Evolutionary conservation across 2,113 vertebrate genomes (phyloP).

Genomic region (Reinhardtius hippoglossoides): DNA sequence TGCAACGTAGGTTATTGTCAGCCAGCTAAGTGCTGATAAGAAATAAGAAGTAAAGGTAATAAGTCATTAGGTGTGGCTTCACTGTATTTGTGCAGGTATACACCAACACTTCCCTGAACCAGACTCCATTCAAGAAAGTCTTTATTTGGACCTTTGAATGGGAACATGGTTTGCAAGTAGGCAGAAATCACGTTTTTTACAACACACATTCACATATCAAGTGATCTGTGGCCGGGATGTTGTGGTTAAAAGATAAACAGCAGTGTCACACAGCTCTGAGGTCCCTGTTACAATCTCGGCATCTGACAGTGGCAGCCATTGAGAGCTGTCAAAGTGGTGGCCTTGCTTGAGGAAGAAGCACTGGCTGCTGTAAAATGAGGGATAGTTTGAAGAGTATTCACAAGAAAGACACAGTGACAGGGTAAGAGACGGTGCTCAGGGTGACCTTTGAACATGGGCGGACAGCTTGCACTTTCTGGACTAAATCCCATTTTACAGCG

Average conservation of each 20-base stretch:
- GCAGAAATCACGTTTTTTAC: background rate
- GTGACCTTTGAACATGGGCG: slow-evolving; percentile 8
- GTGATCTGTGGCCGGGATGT: slow-evolving; percentile 6
- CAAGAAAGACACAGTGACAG: background rate
- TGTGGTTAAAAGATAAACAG: slow-evolving; percentile 23
- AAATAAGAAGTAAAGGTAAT: background rate
- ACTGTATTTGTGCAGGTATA: slow-evolving; percentile 10
- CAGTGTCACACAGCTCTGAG: slow-evolving; percentile 1
- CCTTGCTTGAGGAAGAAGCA: background rate
- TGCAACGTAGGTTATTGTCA: background rate
- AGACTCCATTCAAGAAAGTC: background rate
- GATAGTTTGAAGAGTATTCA: background rate
- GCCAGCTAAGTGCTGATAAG: background rate
- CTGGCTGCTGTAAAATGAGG: background rate
- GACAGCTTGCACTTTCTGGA: background rate
- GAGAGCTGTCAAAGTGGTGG: background rate
- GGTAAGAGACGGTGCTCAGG: background rate
- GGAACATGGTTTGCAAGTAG: background rate
- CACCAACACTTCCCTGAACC: slow-evolving; percentile 4
- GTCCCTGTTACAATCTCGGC: background rate
- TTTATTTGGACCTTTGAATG: background rate
- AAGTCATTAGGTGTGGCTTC: slow-evolving; percentile 42
- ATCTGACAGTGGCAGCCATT: background rate
- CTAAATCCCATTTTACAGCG: background rate
- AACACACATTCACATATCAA: slow-evolving; percentile 7